A percentile compares a stretch with the other conserved stretches of the same genome.
Evolutionary conservation across 2,113 vertebrate genomes (phyloP).

Genomic region (Psephotus haematonotus): DNA sequence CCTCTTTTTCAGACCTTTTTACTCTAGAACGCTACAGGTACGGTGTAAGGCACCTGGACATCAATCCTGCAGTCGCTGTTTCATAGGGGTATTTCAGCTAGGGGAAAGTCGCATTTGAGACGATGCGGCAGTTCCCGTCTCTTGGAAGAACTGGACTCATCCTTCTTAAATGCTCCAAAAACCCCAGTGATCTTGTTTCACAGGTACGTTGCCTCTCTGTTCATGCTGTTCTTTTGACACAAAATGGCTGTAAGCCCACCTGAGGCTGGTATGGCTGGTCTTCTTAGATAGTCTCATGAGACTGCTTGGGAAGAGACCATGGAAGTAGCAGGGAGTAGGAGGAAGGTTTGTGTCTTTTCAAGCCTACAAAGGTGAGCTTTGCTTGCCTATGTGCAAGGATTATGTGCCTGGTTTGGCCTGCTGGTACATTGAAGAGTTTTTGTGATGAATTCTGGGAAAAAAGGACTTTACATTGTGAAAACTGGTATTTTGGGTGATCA

Average conservation of each 20-base stretch:
- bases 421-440: not conserved
- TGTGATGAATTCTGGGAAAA: not conserved
- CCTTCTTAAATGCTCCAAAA: not conserved
- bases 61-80: not conserved
- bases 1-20: not conserved
- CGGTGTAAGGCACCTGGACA: not conserved
- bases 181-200: not conserved
- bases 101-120: not conserved
- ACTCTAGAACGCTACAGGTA: not conserved
- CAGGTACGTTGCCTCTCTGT: not conserved
- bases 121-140: not conserved
- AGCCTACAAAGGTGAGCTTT: not conserved
- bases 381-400: not conserved
- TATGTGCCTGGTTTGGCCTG: not conserved
- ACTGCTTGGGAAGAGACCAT: not conserved
- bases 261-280: not conserved
- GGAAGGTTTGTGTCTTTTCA: not conserved
- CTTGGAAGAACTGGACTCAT: slow-evolving; percentile 18
- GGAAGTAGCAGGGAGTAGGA: not conserved
- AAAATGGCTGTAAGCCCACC: not conserved
- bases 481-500: not conserved
- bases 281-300: not conserved
- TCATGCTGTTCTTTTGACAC: not conserved
- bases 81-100: not conserved
- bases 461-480: not conserved